Evolutionary conservation across 2,113 vertebrate species (phyloP).

Genomic region (Cervus canadensis): DNA sequence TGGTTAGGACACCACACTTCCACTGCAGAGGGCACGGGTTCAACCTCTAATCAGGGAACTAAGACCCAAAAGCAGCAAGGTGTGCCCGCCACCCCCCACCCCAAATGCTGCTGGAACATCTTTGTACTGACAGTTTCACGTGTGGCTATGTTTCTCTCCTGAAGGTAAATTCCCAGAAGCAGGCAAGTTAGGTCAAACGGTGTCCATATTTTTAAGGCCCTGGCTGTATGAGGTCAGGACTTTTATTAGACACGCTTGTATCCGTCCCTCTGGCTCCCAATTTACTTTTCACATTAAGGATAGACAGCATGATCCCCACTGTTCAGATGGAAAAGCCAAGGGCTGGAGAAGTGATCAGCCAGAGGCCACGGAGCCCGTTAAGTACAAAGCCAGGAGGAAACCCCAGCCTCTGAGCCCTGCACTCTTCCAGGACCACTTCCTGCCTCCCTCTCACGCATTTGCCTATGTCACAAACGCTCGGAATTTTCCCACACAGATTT

Average conservation of each 20-base stretch:
- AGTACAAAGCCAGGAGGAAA: background rate
- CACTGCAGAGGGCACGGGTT: background rate
- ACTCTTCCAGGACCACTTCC: background rate
- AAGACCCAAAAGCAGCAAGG: background rate
- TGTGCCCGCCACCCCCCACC: background rate
- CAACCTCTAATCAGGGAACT: background rate
- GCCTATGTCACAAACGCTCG: background rate
- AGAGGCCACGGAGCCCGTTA: background rate
- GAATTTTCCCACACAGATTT: background rate
- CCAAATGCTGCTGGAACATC: background rate
- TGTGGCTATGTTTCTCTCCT: background rate
- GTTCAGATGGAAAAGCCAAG: background rate
- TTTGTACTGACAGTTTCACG: background rate
- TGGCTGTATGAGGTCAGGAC: background rate
- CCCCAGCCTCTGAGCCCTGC: background rate
- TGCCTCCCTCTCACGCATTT: background rate
- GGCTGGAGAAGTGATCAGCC: background rate
- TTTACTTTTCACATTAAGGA: background rate
- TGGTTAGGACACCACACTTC: background rate
- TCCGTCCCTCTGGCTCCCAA: background rate
- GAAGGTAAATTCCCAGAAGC: background rate
- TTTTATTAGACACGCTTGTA: accelerated
- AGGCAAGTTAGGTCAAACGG: background rate
- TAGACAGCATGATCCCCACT: background rate
- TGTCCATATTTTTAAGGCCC: background rate